Evolutionary conservation across 2,888 invertebrate genomes (phyloP).

Genomic region (Stictocephala bisonia): DNA sequence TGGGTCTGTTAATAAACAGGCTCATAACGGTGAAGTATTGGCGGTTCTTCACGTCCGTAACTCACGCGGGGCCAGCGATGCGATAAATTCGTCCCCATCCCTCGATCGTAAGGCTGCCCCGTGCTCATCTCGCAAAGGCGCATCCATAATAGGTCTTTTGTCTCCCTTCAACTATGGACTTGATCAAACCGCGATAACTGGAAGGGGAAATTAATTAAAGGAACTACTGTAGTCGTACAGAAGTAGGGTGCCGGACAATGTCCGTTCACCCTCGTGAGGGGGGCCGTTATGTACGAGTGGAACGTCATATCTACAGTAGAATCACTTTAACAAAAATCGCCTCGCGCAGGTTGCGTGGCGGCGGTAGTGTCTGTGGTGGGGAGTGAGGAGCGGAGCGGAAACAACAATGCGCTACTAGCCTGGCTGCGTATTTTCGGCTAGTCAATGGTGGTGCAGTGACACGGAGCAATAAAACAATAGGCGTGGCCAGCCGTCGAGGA

Average conservation of each 20-base stretch:
- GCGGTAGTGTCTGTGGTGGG: no score
- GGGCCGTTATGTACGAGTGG: no score
- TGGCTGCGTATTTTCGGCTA: no score
- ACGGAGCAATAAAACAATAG: no score
- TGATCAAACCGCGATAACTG: slow-evolving; percentile 33
- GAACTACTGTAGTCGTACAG: slow-evolving; percentile 21
- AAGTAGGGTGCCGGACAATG: not conserved
- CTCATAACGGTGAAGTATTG: slow-evolving; percentile 33
- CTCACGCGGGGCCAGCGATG: slow-evolving; percentile 9
- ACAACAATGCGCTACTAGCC: no score
- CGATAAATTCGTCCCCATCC: slow-evolving; percentile 40
- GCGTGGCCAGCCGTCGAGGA: no score
- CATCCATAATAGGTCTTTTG: slow-evolving; percentile 42
- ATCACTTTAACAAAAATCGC: no score
- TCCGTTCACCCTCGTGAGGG: not conserved
- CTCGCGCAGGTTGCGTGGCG: no score
- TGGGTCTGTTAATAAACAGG: slow-evolving; percentile 45
- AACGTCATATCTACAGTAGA: no score
- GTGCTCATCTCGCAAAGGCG: slow-evolving; percentile 1
- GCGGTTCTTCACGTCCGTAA: not conserved
- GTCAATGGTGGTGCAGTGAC: no score
- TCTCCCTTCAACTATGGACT: slow-evolving; percentile 4
- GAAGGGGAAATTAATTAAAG: slow-evolving; percentile 41
- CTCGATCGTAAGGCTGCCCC: not conserved
- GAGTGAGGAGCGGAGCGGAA: no score